These are phyloP conservation scores for Coregonus ussuriensis DNA, from an alignment of 2,797 vertebrate genomes.

Conservation along the genomic window DNA sequence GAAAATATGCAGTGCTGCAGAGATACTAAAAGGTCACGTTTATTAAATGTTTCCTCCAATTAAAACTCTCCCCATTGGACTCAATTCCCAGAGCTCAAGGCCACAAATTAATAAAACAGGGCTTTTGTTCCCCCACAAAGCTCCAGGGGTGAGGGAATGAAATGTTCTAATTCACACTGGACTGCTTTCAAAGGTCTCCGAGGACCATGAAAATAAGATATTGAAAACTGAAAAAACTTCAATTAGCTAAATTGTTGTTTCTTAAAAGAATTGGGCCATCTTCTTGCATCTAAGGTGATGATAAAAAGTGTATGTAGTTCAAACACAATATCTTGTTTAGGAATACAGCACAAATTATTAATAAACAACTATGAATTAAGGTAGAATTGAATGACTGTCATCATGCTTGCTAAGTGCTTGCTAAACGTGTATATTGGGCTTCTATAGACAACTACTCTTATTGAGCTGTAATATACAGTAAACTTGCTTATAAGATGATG, in stretches of 20 bases:
- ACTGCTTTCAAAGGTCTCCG: conserved; percentile 66
- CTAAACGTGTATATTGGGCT: too few relatives aligned
- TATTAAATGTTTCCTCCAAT: conserved; percentile 75
- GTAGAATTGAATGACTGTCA: not conserved
- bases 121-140: conserved; percentile 69
- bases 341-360: too few relatives aligned
- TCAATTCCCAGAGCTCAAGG: conserved; percentile 74
- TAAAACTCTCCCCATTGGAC: conserved; percentile 47
- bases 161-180: conserved; percentile 70
- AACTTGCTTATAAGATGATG: too few relatives aligned
- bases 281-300: conserved; percentile 55
- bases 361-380: too few relatives aligned
- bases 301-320: conserved; percentile 54
- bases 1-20: conserved; percentile 46
- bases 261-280: conserved; percentile 40
- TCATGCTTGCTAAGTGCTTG: too few relatives aligned
- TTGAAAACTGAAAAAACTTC: conserved; percentile 36
- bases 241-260: conserved; percentile 34
- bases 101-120: conserved; percentile 78
- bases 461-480: too few relatives aligned
- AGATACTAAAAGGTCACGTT: conserved; percentile 67
- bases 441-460: too few relatives aligned
- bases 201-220: conserved; percentile 70
- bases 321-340: not conserved
- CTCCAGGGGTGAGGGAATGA: conserved; percentile 63